A percentile compares a stretch with the other conserved stretches of the same genome.
Conservation (phyloP, 1,140 invertebrate genomes). For the Euura saliciscinereae region DNA sequence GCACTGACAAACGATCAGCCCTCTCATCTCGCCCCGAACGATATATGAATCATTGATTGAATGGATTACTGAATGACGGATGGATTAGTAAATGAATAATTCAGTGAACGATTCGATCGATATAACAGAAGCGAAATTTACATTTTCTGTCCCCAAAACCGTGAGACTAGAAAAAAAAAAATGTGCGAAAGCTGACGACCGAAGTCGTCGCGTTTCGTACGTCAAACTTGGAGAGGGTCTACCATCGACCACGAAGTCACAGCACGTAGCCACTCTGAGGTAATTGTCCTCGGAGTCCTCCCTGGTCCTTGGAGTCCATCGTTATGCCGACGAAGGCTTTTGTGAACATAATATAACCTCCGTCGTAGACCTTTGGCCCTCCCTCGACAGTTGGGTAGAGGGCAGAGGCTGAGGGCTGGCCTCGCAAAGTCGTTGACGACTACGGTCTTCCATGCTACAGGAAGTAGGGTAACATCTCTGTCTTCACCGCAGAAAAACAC, state of each 20-base stretch:
- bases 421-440: background rate
- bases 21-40: too few species aligned
- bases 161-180: too few species aligned
- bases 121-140: too few species aligned
- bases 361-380: background rate
- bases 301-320: background rate
- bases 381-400: background rate
- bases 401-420: background rate
- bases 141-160: too few species aligned
- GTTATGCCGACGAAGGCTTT: conserved; percentile 4
- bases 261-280: conserved; percentile 1
- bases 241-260: background rate
- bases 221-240: background rate
- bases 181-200: background rate
- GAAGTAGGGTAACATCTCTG: too few species aligned
- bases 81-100: too few species aligned
- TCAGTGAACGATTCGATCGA: too few species aligned
- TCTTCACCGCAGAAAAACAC: background rate
- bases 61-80: too few species aligned
- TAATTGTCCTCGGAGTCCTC: conserved; percentile 3
- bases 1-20: too few species aligned
- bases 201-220: background rate
- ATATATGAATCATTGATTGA: too few species aligned
- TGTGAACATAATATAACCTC: conserved; percentile 1
- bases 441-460: background rate